Base-by-base conservation (phyloP, 1,140 invertebrate genomes). In the Aphaenogaster ashmeadi region DNA sequence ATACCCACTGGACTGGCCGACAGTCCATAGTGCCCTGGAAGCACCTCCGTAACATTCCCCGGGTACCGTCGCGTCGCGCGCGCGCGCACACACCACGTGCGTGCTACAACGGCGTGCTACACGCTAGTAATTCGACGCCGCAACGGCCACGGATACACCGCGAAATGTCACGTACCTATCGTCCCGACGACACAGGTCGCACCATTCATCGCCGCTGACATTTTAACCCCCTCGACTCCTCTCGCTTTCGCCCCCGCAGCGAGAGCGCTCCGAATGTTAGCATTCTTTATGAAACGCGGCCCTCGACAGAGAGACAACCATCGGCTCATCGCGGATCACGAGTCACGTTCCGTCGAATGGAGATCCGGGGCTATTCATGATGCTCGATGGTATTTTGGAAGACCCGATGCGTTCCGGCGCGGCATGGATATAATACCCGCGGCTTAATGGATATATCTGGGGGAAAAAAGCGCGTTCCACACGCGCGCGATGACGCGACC, bases 121-220 rank as follows among this genome's bases (percentile, higher is more conserved):
- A 62, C 54, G 87, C 81, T 79, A 86, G 88, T 90, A 92, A 93
- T 93, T 91, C 92, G 91, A 91, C 81, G 87, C 89, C 90, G 88
- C 91, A 91, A 81, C 87, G 67, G 88, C 88, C 89, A 88, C 89
- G 84, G 86, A 91, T 91, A 90, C 88, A 90, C 90, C 88, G 88
- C 85, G 79, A 93, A 93, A 93, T 92, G 91, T 93, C 92, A 93
- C 90, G 91, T 83, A 89, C 74, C 88, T 87, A 88, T 92, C 91
- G 27, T 87, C 89, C 78, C 80, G 62, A 86, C 92, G 86, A 89
- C 91, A 85, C 78, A 86, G 88, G 74, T 90, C 88, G 84, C 60
- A 38, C 80, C 84, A 85, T 91, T 90, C 87, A 91, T 90, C 86
- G 83, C 87, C 52, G n/a, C 64, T 91, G 91, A 93, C 89, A 91